These are phyloP conservation scores for Catharus ustulatus DNA, from an alignment of 2,797 vertebrate species.

Conservation along the genomic window DNA sequence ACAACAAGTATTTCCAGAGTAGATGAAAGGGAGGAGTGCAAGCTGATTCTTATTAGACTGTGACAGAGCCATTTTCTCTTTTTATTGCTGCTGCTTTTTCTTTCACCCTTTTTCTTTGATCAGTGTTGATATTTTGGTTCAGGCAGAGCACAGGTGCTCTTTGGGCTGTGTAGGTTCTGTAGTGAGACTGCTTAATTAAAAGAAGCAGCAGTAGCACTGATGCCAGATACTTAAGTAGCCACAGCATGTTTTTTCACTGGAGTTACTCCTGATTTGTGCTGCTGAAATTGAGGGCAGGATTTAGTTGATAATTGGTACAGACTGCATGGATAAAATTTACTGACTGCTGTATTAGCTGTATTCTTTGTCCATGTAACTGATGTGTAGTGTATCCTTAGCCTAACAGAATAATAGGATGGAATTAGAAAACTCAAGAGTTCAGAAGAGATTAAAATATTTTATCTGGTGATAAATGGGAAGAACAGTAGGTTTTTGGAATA, in stretches of 20 bases:
- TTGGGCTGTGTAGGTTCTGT: not conserved
- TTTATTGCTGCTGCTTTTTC: not conserved
- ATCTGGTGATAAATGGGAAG: not conserved
- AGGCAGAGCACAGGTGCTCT: not conserved
- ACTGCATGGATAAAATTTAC: not conserved
- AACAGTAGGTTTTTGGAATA: not conserved
- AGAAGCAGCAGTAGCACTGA: not conserved
- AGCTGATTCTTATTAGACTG: not conserved
- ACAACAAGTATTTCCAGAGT: not conserved
- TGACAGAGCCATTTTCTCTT: not conserved
- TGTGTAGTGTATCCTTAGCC: not conserved
- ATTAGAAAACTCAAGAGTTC: not conserved
- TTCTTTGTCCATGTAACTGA: not conserved
- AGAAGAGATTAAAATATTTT: not conserved
- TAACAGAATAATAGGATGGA: not conserved
- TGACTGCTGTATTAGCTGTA: accelerated
- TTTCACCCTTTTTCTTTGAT: not conserved
- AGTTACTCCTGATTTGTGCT: not conserved
- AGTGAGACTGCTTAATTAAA: not conserved
- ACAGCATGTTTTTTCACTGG: not conserved
- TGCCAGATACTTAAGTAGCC: not conserved
- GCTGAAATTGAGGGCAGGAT: not conserved
- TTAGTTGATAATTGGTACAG: not conserved
- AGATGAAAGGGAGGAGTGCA: not conserved
- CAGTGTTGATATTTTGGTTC: not conserved